Percentiles rank a stretch among this genome's conserved stretches.
These are phyloP conservation scores for Tapera naevia DNA, from an alignment of 2,797 vertebrate species.

Conservation along the genomic window DNA sequence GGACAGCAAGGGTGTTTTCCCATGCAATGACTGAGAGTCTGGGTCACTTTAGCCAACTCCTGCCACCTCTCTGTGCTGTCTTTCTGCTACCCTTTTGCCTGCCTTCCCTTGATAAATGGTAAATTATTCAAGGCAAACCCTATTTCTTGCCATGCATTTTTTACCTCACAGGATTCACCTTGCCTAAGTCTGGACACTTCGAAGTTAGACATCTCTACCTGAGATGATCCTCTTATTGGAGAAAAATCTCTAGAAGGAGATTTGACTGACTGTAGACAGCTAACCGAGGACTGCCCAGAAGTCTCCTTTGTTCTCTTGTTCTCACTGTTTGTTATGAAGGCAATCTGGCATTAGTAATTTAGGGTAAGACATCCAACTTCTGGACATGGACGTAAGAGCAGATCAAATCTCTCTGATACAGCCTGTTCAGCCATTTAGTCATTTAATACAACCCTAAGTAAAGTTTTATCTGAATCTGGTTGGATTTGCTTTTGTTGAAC, in stretches of 20 bases:
- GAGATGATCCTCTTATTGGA: not conserved
- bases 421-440: not conserved
- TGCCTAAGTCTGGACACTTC: not conserved
- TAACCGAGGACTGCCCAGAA: not conserved
- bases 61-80: not conserved
- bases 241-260: not conserved
- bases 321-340: not conserved
- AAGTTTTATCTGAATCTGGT: not conserved
- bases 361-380: not conserved
- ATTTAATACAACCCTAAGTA: not conserved
- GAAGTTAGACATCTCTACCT: not conserved
- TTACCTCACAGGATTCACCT: not conserved
- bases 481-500: not conserved
- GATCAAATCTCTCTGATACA: not conserved
- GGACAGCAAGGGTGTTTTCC: not conserved
- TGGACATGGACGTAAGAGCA: not conserved
- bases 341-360: not conserved
- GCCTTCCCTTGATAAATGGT: not conserved
- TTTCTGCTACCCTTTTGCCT: not conserved
- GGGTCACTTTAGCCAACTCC: not conserved
- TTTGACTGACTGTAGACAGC: not conserved
- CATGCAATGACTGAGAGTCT: not conserved
- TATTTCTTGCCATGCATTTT: not conserved
- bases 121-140: not conserved
- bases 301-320: not conserved